A percentile compares a stretch with the other conserved stretches of the same genome.
Conservation (phyloP, 92 coral and sea anemone species). For the Porites rus region DNA sequence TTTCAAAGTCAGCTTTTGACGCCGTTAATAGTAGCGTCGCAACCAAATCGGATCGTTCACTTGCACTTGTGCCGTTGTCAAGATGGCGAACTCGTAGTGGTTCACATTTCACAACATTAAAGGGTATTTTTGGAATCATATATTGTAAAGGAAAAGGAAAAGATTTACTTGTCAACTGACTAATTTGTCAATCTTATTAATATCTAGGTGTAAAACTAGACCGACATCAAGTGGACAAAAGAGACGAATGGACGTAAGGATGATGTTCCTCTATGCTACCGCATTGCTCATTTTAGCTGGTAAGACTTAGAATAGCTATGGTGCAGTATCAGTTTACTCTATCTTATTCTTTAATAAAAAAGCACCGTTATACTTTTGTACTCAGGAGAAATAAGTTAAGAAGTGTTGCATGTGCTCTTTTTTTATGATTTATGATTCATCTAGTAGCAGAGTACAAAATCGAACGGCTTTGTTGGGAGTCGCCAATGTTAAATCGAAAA, state of each 20-base stretch:
- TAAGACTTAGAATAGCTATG: neutral
- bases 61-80: neutral
- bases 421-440: neutral
- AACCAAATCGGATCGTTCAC: neutral
- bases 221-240: constrained; percentile 1
- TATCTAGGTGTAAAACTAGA: constrained; percentile 2
- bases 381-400: neutral
- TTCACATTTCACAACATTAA: neutral
- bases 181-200: neutral
- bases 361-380: neutral
- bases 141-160: neutral
- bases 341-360: neutral
- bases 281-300: constrained; percentile 26
- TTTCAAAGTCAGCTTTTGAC: neutral
- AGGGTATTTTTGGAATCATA: neutral
- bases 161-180: constrained; percentile 9
- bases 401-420: neutral
- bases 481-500: no score
- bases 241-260: neutral
- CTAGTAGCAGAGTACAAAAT: no score
- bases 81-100: neutral
- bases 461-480: no score
- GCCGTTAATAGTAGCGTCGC: constrained; percentile 19
- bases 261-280: neutral
- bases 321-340: no score